phyloP scores from a whole-genome alignment of 2,113 vertebrate species.

The Cephalopholis sonnerati region DNA sequence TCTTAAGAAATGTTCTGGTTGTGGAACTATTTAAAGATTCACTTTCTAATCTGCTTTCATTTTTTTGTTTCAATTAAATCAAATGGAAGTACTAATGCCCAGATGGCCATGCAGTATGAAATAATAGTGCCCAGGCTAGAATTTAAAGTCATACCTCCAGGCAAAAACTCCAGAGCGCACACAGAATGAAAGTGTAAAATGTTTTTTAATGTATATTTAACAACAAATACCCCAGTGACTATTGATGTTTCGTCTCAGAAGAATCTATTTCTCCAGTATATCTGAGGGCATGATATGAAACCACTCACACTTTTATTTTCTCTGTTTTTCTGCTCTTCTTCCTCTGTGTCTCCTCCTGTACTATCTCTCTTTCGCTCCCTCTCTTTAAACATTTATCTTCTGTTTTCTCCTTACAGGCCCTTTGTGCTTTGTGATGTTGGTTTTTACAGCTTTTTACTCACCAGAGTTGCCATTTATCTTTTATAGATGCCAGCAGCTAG shows the following conservation, averaged over 20 bases:
- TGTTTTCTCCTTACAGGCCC: slow-evolving; percentile 84
- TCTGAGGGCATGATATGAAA: slow-evolving; percentile 82
- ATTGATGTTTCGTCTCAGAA: slow-evolving; percentile 95
- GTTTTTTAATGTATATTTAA: slow-evolving; percentile 99
- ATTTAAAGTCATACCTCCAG: slow-evolving; percentile 96
- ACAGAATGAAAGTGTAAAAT: slow-evolving; percentile 98
- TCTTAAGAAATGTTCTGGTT: slow-evolving; percentile 52
- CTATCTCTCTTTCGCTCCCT: slow-evolving; percentile 66
- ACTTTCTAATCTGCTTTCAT: slow-evolving; percentile 78
- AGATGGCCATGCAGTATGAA: slow-evolving; percentile 80
- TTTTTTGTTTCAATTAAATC: slow-evolving; percentile 81
- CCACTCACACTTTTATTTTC: slow-evolving; percentile 88
- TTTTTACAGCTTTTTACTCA: slow-evolving; percentile 83
- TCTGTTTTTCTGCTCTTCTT: slow-evolving; percentile 79
- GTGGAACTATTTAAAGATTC: slow-evolving; percentile 77
- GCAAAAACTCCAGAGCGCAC: slow-evolving; percentile 91
- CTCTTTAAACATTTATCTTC: slow-evolving; percentile 94
- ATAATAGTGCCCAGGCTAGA: slow-evolving; percentile 89
- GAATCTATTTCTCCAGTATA: slow-evolving; percentile 83
- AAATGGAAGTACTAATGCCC: slow-evolving; percentile 81
- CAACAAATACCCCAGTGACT: slow-evolving; percentile 95
- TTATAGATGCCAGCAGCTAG: slow-evolving; percentile 79
- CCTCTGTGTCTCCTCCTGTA: slow-evolving; percentile 68
- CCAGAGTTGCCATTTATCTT: slow-evolving; percentile 84
- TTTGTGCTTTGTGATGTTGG: slow-evolving; percentile 85